phyloP scores from a whole-genome alignment of 2,797 vertebrate species.

The Uromys caudimaculatus region DNA sequence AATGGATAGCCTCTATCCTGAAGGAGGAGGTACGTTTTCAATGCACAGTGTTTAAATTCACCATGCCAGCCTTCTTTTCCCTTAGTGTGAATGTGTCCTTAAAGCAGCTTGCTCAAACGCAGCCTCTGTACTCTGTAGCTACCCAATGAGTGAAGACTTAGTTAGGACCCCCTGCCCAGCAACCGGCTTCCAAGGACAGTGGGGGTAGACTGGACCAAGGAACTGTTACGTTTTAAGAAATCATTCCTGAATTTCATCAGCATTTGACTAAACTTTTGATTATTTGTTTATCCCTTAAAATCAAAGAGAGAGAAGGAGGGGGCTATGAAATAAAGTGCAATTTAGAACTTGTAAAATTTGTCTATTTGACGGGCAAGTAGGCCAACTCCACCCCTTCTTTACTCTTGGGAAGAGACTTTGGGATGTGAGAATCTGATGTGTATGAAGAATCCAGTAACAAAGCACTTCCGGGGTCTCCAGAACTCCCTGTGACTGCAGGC shows the following conservation, averaged over 20 bases:
- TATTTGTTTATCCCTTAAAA: neutral
- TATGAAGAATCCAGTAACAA: neutral
- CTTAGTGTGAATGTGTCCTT: conserved; percentile 7
- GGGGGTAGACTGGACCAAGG: neutral
- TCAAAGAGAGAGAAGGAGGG: neutral
- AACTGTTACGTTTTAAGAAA: conserved; percentile 35
- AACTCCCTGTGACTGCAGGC: no score
- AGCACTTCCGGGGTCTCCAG: fast-evolving
- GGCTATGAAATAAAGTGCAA: conserved; percentile 24
- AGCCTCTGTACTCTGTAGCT: neutral
- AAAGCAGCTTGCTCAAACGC: neutral
- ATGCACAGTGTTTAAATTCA: conserved; percentile 1
- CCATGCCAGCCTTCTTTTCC: neutral
- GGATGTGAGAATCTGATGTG: no score
- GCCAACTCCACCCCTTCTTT: neutral
- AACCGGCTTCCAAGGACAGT: neutral
- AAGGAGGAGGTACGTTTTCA: neutral
- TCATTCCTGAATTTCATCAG: conserved; percentile 7
- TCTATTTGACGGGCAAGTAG: neutral
- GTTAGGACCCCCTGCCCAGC: conserved; percentile 4
- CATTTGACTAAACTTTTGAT: conserved; percentile 21
- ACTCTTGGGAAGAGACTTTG: neutral
- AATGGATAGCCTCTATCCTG: conserved; percentile 15
- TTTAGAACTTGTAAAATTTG: conserved; percentile 46
- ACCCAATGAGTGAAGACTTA: conserved; percentile 52